Evolutionary conservation across 1,140 invertebrate species (phyloP).

Genomic region (Cataglyphis hispanica): DNA sequence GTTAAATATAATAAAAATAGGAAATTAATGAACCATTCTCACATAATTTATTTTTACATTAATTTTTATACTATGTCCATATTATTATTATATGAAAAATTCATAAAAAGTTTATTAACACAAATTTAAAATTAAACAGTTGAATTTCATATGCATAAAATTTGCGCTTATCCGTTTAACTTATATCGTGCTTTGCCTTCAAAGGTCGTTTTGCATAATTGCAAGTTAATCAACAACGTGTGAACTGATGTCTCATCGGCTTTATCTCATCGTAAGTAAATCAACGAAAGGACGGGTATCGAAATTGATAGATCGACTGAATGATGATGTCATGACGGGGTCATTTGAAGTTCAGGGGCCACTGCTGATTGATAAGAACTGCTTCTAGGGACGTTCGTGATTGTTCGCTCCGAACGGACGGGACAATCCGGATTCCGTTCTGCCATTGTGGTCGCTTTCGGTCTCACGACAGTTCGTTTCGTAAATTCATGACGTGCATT

Average conservation of each 20-base stretch:
- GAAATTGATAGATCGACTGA: neutral
- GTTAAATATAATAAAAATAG: neutral
- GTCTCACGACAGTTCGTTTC: slow-evolving; percentile 4
- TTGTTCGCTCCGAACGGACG: neutral
- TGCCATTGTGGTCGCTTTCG: neutral
- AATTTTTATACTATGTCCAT: neutral
- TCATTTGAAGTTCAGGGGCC: neutral
- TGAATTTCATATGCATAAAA: neutral
- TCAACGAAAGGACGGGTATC: neutral
- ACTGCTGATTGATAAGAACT: slow-evolving; percentile 31
- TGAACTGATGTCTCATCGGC: neutral
- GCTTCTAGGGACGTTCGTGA: neutral
- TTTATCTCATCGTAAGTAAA: neutral
- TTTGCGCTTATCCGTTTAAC: neutral
- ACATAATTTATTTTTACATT: neutral
- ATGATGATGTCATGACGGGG: neutral
- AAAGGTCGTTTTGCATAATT: slow-evolving; percentile 9
- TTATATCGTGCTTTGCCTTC: neutral
- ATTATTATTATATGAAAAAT: neutral
- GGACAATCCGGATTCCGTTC: neutral
- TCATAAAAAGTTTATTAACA: neutral
- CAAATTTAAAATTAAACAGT: neutral
- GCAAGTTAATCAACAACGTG: neutral
- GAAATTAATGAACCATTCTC: neutral
- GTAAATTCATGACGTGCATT: slow-evolving; percentile 8